Base-by-base conservation (phyloP, 2,113 vertebrate species). In the Saccopteryx bilineata region DNA sequence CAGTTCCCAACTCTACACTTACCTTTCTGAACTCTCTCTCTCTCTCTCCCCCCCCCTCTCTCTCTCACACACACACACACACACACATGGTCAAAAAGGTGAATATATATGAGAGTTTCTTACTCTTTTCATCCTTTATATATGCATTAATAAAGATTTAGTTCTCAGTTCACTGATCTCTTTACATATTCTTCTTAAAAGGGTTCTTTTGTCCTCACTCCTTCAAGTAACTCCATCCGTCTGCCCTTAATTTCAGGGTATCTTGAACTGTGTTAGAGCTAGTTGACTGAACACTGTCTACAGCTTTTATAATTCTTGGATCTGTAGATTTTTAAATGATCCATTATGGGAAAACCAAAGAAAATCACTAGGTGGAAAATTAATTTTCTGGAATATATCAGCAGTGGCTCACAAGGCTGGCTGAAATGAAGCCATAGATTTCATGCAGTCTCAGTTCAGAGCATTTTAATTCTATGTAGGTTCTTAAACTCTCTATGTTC, bases 311-410 rank as follows among this genome's bases (percentile, higher is more conserved):
- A 94, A 95, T 90, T 86, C 90, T 90, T 84, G 87, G 66, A 85
- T 92, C 63, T 87, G 80, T 84, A 92, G 80, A 86, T 46, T 96
- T 96, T 94, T 93, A 84, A 94, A 92, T 90, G 92, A 93, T 84
- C 71, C 80, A 69, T 97, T 95, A 97, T 95, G 90, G 93, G 90
- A 85, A 97, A 96, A 96, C 90, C 94, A 96, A 97, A 95, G 95
- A 90, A 96, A 97, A 96, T 58, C 96, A 95, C 90, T 84, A 84
- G 80, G 96, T 95, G 84, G 96, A 96, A 97, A 97, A 97, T 97
- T 95, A 97, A 97, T 96, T 97, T 96, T 95, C 87, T 95, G 84
- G 94, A 84, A 93, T 93, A 68, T 46, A 94, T 87, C 92, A 81
- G 92, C 66, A 58, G 83, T 72, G 80, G 80, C 87, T 94, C 93